Evolutionary conservation across 2,888 invertebrate species (phyloP).

Genomic region (Drosophila buzzatii): DNA sequence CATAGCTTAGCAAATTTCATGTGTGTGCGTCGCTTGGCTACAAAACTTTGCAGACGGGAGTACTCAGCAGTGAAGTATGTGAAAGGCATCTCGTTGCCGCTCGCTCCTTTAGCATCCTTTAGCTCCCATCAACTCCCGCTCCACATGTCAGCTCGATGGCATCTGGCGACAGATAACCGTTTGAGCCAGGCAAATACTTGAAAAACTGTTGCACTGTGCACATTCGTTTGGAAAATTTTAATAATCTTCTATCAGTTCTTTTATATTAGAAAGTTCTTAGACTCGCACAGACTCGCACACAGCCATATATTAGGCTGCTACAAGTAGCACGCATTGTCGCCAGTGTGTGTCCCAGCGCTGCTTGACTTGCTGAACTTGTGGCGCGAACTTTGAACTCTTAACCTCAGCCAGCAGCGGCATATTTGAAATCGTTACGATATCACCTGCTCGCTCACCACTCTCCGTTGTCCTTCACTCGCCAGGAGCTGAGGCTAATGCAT

Average conservation of each 20-base stretch:
- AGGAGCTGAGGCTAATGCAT: slow-evolving; percentile 14
- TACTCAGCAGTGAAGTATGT: slow-evolving; percentile 32
- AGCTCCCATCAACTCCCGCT: background rate
- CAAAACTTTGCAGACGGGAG: slow-evolving; percentile 58
- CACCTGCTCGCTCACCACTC: background rate
- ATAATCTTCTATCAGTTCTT: slow-evolving; percentile 79
- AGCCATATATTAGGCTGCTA: slow-evolving; percentile 1
- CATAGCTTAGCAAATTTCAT: slow-evolving; percentile 18
- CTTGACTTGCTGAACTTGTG: slow-evolving; percentile 53
- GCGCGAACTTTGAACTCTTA: slow-evolving; percentile 69
- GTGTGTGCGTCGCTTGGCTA: slow-evolving; percentile 7
- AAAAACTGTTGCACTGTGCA: slow-evolving; percentile 55
- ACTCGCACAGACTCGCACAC: background rate
- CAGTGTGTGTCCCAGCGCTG: slow-evolving; percentile 34
- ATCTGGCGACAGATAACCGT: slow-evolving; percentile 21
- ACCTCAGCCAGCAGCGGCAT: slow-evolving; percentile 19
- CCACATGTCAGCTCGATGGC: background rate
- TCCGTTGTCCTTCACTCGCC: background rate
- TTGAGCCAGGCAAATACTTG: slow-evolving; percentile 49
- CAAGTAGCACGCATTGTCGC: slow-evolving; percentile 60
- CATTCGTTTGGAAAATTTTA: slow-evolving; percentile 79
- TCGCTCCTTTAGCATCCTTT: too few relatives aligned
- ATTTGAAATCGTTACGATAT: background rate
- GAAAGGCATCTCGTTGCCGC: background rate
- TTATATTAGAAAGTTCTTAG: slow-evolving; percentile 36